Evolutionary conservation across 1,140 invertebrate species (phyloP).

Genomic region (Hormaphis cornu): DNA sequence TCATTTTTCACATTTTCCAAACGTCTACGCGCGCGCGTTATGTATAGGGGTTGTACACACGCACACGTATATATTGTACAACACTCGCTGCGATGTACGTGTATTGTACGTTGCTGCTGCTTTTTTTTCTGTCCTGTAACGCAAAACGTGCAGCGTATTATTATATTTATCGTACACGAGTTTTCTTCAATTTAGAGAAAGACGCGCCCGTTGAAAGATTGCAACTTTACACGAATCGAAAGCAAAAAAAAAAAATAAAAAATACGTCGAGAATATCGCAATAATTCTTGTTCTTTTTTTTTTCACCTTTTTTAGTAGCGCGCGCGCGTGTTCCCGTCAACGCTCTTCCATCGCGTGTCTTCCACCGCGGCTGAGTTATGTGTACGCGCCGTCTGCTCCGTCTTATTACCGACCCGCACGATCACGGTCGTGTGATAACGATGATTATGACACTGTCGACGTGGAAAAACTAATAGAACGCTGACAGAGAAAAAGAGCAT

Average conservation of each 20-base stretch:
- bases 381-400: too few relatives aligned
- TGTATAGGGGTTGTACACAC: neutral
- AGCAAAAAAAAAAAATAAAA: neutral
- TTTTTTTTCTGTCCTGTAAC: neutral
- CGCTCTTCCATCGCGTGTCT: constrained; percentile 2
- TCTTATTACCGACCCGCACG: too few relatives aligned
- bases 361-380: neutral
- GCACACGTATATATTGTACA: neutral
- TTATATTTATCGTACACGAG: constrained; percentile 7
- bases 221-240: constrained; percentile 19
- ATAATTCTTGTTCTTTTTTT: constrained; percentile 5
- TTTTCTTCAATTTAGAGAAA: neutral
- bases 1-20: constrained; percentile 31
- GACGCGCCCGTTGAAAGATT: constrained; percentile 26
- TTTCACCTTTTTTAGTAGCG: neutral
- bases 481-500: too few relatives aligned
- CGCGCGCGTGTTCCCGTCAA: neutral
- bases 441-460: too few relatives aligned
- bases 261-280: neutral
- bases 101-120: neutral
- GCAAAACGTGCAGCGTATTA: neutral
- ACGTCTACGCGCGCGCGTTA: constrained; percentile 24
- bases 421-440: too few relatives aligned
- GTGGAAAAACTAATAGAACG: too few relatives aligned
- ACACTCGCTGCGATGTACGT: neutral